These are phyloP conservation scores for Dinocampus coccinellae DNA, from an alignment of 2,888 invertebrate species.

Conservation along the genomic window DNA sequence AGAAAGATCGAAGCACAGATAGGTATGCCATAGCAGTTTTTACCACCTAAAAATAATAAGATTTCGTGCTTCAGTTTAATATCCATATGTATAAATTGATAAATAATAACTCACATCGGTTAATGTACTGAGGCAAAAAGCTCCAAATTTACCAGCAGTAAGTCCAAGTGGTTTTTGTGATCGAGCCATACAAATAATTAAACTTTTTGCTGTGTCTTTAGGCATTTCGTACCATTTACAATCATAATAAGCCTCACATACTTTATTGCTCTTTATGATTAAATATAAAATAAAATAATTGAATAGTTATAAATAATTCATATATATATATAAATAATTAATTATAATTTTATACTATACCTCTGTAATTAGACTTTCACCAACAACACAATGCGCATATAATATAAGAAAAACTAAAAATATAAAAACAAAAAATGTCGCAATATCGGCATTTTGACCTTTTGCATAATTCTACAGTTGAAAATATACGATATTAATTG, in stretches of 20 bases:
- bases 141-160: constrained; percentile 72
- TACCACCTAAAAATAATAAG: constrained; percentile 45
- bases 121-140: constrained; percentile 71
- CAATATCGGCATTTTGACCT: constrained; percentile 50
- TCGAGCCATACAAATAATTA: constrained; percentile 68
- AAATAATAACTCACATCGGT: constrained; percentile 68
- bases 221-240: constrained; percentile 68
- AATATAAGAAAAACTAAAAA: constrained; percentile 54
- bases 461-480: constrained; percentile 41
- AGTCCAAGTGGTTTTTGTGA: constrained; percentile 71
- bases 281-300: not conserved
- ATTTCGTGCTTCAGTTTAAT: not conserved
- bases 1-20: constrained; percentile 49
- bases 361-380: constrained; percentile 53
- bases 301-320: too few relatives aligned
- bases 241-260: constrained; percentile 72
- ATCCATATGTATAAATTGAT: not conserved
- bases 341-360: constrained; percentile 30
- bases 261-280: constrained; percentile 69
- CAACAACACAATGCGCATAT: constrained; percentile 56
- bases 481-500: not conserved
- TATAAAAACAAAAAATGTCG: constrained; percentile 53
- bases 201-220: constrained; percentile 3
- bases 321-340: not conserved
- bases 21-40: constrained; percentile 54